These are phyloP conservation scores for Umimayanthus kanabou DNA, from an alignment of 92 coral and sea anemone species.

Conservation along the genomic window DNA sequence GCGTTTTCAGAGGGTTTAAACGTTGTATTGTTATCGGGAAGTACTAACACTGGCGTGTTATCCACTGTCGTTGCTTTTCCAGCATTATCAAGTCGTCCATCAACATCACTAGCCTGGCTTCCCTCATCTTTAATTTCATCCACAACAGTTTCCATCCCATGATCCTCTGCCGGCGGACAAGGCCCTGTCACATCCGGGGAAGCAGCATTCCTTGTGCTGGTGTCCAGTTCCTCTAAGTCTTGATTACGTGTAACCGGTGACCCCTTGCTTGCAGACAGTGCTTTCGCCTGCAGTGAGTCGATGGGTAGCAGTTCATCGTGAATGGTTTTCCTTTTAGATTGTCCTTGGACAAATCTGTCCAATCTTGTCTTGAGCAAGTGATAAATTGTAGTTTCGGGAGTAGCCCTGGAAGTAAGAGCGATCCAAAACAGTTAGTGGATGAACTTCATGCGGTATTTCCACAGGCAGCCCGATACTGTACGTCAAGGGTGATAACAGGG, in stretches of 20 bases:
- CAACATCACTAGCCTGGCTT: background rate
- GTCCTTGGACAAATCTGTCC: slow-evolving; percentile 30
- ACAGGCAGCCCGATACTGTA: background rate
- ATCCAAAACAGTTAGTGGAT: background rate
- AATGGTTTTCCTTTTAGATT: background rate
- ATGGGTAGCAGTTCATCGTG: slow-evolving; percentile 27
- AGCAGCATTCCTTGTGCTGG: background rate
- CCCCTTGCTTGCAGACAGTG: slow-evolving; percentile 15
- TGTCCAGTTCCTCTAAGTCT: slow-evolving; percentile 22
- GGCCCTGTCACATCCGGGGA: background rate
- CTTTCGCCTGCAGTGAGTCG: slow-evolving; percentile 40
- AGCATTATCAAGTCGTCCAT: background rate
- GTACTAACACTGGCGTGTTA: background rate
- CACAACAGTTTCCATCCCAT: background rate
- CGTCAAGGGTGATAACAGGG: background rate
- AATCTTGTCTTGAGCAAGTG: slow-evolving; percentile 21
- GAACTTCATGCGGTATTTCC: background rate
- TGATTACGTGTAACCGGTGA: slow-evolving; percentile 23
- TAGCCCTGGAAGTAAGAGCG: slow-evolving; percentile 7
- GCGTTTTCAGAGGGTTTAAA: background rate
- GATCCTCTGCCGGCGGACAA: background rate
- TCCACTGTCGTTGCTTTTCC: background rate
- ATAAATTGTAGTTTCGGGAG: slow-evolving; percentile 39
- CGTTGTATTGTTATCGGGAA: background rate
- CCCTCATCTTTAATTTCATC: background rate